Base-by-base conservation (phyloP, 2,113 vertebrate genomes). In the Zingel zingel region DNA sequence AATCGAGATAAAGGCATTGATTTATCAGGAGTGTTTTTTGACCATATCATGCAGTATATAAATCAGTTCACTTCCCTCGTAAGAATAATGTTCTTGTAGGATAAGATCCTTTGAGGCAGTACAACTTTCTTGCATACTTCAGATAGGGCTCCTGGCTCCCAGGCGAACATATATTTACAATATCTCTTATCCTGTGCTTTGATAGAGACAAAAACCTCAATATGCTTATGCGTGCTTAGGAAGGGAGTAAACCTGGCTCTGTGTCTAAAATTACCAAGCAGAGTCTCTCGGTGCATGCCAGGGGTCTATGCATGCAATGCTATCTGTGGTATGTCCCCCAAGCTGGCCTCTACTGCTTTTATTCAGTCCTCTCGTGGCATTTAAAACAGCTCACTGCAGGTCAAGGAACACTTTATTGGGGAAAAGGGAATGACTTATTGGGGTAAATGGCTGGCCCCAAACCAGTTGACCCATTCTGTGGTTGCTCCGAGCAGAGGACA, bases 261-360 rank as follows among this genome's bases (percentile, higher is more conserved):
- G 75, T 75, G 78, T 90, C 91, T 93, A 94, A 94, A 94, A 89
- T 94, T 85, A 92, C 82, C 91, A 54, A 39, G 67, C 30, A 33
- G 47, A 11, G 80, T 79, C 86, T 83, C 81, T 58, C 16, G 25
- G 82, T 83, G 81, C 86, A 88, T 91, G 88, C 83, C 89, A 84
- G 30, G 61, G 88, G 86, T 86, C 80, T 58, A 77, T 39, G 65
- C 75, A 87, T 86, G 74, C 88, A 79, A 30, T 81, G 85, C 88
- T 92, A 93, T 93, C 92, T 86, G 84, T 81, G 88, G 87, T 88
- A 90, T 93, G 92, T 89, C 81, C 72, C 86, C 82, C 81, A 67
- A 86, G 85, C 78, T 69, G 86, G 81, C 87, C 91, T 81, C 75
- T 64, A 56, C 39, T 54, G 74, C 81, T 86, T 90, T 91, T 91